These are phyloP conservation scores for Geotrupes spiniger DNA, from an alignment of 2,888 invertebrate species.

Conservation along the genomic window DNA sequence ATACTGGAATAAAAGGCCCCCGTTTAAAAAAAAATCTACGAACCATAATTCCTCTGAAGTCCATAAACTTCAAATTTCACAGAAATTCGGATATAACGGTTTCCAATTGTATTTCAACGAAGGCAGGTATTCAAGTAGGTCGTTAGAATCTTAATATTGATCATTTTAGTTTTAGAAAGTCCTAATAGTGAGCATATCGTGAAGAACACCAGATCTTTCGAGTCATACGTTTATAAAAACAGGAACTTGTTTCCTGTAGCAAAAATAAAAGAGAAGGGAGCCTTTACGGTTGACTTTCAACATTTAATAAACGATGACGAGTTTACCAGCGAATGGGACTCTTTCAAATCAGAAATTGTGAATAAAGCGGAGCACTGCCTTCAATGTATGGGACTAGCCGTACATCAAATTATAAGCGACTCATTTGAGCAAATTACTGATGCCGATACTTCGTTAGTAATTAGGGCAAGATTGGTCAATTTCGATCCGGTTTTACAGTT, in stretches of 20 bases:
- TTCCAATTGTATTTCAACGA: slow-evolving; percentile 79
- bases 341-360: slow-evolving; percentile 57
- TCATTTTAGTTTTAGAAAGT: slow-evolving; percentile 10
- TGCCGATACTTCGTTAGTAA: slow-evolving; percentile 41
- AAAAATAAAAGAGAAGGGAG: slow-evolving; percentile 58
- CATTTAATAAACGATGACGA: slow-evolving; percentile 56
- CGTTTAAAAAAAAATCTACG: too few relatives aligned
- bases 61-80: slow-evolving; percentile 31
- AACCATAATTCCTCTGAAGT: slow-evolving; percentile 4
- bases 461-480: slow-evolving; percentile 60
- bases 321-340: slow-evolving; percentile 58
- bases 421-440: slow-evolving; percentile 28
- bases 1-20: too few relatives aligned
- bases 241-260: slow-evolving; percentile 51
- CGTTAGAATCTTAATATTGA: neutral
- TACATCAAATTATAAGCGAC: slow-evolving; percentile 66
- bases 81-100: slow-evolving; percentile 55
- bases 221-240: slow-evolving; percentile 56
- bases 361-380: slow-evolving; percentile 67
- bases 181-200: slow-evolving; percentile 13
- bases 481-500: slow-evolving; percentile 66
- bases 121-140: slow-evolving; percentile 48
- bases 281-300: slow-evolving; percentile 60
- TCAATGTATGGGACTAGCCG: slow-evolving; percentile 70
- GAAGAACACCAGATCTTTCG: slow-evolving; percentile 51